Evolutionary conservation across 1,140 invertebrate genomes (phyloP).

Genomic region (Lutraria rhynchaena): DNA sequence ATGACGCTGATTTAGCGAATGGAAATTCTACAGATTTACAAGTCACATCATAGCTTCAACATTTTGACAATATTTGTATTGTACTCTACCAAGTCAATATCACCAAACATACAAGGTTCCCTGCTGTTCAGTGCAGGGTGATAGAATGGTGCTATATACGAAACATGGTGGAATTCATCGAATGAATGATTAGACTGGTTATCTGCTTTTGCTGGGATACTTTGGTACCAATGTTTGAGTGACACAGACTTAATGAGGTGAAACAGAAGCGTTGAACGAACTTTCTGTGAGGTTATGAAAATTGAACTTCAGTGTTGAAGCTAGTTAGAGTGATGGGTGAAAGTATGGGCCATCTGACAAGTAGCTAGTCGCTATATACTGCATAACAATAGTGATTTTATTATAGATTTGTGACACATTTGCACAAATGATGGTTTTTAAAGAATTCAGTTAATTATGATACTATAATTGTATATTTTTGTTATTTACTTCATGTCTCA

Average conservation of each 20-base stretch:
- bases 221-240: no score
- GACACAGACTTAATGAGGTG: no score
- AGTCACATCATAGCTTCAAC: conserved; percentile 36
- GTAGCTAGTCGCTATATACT: conserved; percentile 48
- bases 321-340: neutral
- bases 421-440: conserved; percentile 6
- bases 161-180: no score
- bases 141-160: no score
- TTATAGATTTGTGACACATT: conserved; percentile 25
- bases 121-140: no score
- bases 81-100: neutral
- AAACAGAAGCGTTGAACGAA: no score
- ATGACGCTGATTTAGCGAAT: conserved; percentile 53
- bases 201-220: no score
- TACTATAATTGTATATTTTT: conserved; percentile 34
- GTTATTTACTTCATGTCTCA: conserved; percentile 33
- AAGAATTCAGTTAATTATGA: conserved; percentile 22
- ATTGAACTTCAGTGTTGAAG: no score
- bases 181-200: no score
- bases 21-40: conserved; percentile 52
- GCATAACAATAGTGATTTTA: neutral
- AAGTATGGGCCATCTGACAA: conserved; percentile 33
- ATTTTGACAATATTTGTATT: neutral
- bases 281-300: no score
- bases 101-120: no score